Evolutionary conservation across 2,888 invertebrate species (phyloP), one percentile per base, ranked within the genome.

Genomic region (Malacosoma neustria): DNA sequence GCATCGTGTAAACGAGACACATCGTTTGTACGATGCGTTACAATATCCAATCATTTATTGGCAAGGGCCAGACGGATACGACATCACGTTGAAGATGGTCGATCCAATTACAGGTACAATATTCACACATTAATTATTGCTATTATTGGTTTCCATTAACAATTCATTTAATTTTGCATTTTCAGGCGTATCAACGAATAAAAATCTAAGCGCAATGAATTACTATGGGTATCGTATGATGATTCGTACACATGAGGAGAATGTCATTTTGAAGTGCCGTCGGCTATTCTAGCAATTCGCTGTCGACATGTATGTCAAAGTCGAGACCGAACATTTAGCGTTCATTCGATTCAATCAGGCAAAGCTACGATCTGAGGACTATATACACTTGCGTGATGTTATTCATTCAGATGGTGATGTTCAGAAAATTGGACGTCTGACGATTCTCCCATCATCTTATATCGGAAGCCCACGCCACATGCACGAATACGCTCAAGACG

Each of bases 381-480:
- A 51, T 34, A 37, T 49, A 7, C 49, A 53, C 39, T 38, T 55
- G 33, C 42, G 41, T 34, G 54, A 57, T 45, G 49, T 49, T 6
- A 36, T 49, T 11, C 30, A 30, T 9, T 38, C 40, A 30, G 40
- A 41, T 39, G 11, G 13, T 7, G 14, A 38, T 35, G 15, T 14
- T 3, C 32, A 3, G 7, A 35, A 35, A 14, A 13, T 38, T 14
- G 36, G 33, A 9, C 38, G 30, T 11, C 32, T 36, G n/a, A 35
- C 35, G 33, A 38, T 38, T 13, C 33, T 38, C 12, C 38, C 37
- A 9, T 35, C 40, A 13, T 34, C 32, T 32, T 54, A 45, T 38
- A 48, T 41, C n/a, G 67, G 68, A n/a, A 51, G 66, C n/a, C 68
- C 69, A 36, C 42, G 72, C 9, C 53, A 69, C 41, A 68, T 73